Evolutionary conservation across 1,140 invertebrate genomes (phyloP).

Genomic region (Venturia canescens): DNA sequence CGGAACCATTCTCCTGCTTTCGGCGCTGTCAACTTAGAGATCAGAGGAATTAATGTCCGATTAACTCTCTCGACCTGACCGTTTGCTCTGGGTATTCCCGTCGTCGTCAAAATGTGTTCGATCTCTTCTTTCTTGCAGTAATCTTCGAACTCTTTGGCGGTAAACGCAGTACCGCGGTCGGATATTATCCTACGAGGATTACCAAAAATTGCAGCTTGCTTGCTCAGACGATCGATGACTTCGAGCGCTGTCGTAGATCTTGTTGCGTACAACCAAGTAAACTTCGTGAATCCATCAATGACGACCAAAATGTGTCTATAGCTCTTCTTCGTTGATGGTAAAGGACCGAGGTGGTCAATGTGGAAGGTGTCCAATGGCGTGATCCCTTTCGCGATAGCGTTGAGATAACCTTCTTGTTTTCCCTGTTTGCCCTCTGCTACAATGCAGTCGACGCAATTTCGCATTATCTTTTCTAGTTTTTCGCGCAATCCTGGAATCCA

Average conservation of each 20-base stretch:
- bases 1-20: not conserved
- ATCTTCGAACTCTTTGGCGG: not conserved
- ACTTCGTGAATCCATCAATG: not conserved
- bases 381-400: not conserved
- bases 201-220: not conserved
- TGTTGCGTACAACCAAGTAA: not conserved
- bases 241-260: not conserved
- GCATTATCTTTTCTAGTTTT: not conserved
- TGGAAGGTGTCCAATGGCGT: not conserved
- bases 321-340: not conserved
- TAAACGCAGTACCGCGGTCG: not conserved
- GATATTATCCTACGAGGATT: not conserved
- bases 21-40: not conserved
- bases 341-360: not conserved
- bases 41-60: not conserved
- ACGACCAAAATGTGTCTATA: not conserved
- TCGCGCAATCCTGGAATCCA: slow-evolving; percentile 26
- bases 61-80: not conserved
- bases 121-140: not conserved
- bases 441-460: not conserved
- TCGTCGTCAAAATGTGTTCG: not conserved
- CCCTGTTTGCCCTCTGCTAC: not conserved
- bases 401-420: not conserved
- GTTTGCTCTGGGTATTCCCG: not conserved
- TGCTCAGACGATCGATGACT: not conserved